Percentiles rank a stretch among this genome's conserved stretches.
Conservation (phyloP, 2,113 vertebrate species). For the Periophthalmus modestus region DNA sequence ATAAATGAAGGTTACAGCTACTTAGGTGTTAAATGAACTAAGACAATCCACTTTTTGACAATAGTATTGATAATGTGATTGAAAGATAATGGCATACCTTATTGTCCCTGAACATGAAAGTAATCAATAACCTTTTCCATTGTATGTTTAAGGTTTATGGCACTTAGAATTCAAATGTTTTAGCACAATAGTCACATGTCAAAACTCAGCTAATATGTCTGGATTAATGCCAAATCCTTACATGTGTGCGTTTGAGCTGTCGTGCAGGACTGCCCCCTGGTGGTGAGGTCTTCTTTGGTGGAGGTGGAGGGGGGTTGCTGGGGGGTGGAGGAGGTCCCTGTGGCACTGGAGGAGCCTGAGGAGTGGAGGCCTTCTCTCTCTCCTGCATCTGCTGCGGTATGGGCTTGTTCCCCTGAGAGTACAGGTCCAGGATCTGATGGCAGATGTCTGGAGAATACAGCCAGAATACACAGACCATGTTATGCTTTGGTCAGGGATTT, state of each 20-base stretch:
- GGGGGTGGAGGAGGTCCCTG: slow-evolving; percentile 48
- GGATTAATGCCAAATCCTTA: slow-evolving; percentile 63
- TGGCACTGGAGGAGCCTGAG: slow-evolving; percentile 53
- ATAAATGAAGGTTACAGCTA: too few species aligned
- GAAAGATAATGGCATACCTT: too few species aligned
- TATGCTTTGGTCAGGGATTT: too few species aligned
- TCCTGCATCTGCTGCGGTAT: slow-evolving; percentile 95
- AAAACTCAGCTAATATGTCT: too few species aligned
- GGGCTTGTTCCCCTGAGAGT: slow-evolving; percentile 97
- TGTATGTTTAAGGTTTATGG: too few species aligned
- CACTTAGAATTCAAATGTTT: too few species aligned
- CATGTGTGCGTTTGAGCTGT: slow-evolving; percentile 87
- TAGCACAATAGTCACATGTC: too few species aligned
- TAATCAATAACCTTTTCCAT: too few species aligned
- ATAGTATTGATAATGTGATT: too few species aligned
- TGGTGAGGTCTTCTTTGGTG: slow-evolving; percentile 88
- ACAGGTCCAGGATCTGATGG: slow-evolving; percentile 97
- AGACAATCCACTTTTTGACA: too few species aligned
- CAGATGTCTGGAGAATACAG: slow-evolving; percentile 86
- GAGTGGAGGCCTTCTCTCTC: slow-evolving; percentile 64
- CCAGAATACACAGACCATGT: neutral
- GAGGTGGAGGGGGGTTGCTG: slow-evolving; percentile 72
- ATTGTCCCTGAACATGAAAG: too few species aligned
- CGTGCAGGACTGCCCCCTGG: slow-evolving; percentile 91
- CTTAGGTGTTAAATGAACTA: too few species aligned